phyloP scores from a whole-genome alignment of 2,113 vertebrate species.

The Maccullochella peelii region DNA sequence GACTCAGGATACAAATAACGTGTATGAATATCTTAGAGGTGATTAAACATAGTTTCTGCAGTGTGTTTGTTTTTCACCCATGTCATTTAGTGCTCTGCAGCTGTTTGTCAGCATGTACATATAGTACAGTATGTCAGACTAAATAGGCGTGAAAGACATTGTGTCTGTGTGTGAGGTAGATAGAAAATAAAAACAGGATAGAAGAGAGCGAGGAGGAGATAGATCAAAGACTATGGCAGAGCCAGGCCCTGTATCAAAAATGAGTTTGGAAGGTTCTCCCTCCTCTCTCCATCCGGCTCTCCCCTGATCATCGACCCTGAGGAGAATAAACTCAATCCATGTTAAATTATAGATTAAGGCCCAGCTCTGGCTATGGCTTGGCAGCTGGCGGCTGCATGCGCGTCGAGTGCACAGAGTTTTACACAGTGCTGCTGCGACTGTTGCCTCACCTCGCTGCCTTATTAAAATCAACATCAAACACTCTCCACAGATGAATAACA shows the following conservation, averaged over 20 bases:
- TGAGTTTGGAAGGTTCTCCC: conserved; percentile 64
- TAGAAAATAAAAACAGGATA: conserved; percentile 41
- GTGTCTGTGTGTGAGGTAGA: conserved; percentile 41
- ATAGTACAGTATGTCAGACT: conserved; percentile 43
- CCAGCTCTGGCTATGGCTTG: conserved; percentile 59
- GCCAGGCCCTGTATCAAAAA: conserved; percentile 60
- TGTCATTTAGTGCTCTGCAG: conserved; percentile 22
- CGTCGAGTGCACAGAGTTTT: conserved; percentile 51
- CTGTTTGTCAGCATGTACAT: conserved; percentile 21
- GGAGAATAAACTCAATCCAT: conserved; percentile 77
- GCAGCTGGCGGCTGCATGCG: conserved; percentile 60
- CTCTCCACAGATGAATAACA: conserved; percentile 59
- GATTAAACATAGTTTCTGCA: conserved; percentile 38
- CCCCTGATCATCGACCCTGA: conserved; percentile 72
- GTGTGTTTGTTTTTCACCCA: conserved; percentile 23
- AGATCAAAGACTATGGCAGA: conserved; percentile 65
- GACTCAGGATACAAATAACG: conserved; percentile 45
- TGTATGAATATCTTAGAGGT: conserved; percentile 45
- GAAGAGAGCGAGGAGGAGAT: conserved; percentile 28
- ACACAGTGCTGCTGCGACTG: conserved; percentile 52
- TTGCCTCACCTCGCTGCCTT: conserved; percentile 78
- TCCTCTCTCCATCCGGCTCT: conserved; percentile 58
- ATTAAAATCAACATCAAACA: conserved; percentile 80
- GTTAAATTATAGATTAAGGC: conserved; percentile 87
- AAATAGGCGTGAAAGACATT: conserved; percentile 28